Evolutionary conservation across 2,113 vertebrate genomes (phyloP).

Genomic region (Acanthochromis polyacanthus): DNA sequence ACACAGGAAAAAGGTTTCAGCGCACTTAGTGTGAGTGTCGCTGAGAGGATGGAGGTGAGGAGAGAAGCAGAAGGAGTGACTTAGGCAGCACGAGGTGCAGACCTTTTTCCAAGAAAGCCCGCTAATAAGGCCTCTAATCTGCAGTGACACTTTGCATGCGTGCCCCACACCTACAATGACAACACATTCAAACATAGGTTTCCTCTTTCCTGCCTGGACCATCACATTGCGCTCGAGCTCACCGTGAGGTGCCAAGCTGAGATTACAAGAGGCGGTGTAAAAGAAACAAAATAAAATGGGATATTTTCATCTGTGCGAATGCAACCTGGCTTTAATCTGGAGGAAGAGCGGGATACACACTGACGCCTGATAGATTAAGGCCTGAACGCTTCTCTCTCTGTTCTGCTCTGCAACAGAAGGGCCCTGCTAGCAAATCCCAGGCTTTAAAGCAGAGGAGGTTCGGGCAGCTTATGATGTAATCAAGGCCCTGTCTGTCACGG

Average conservation of each 20-base stretch:
- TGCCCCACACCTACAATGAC: neutral
- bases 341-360: slow-evolving; percentile 69
- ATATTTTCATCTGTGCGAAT: slow-evolving; percentile 63
- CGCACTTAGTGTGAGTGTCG: slow-evolving; percentile 41
- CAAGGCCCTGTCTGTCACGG: slow-evolving; percentile 75
- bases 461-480: slow-evolving; percentile 84
- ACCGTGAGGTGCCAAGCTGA: neutral
- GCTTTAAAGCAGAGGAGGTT: slow-evolving; percentile 80
- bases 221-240: neutral
- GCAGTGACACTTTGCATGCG: slow-evolving; percentile 40
- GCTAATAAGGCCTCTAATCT: slow-evolving; percentile 71
- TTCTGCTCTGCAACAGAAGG: slow-evolving; percentile 80
- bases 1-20: slow-evolving; percentile 35
- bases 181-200: neutral
- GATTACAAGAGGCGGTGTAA: neutral
- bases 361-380: slow-evolving; percentile 81
- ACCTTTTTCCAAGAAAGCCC: slow-evolving; percentile 61
- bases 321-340: slow-evolving; percentile 79
- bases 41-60: slow-evolving; percentile 8
- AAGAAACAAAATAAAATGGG: slow-evolving; percentile 28
- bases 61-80: slow-evolving; percentile 1
- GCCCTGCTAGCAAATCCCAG: slow-evolving; percentile 81
- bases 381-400: slow-evolving; percentile 58
- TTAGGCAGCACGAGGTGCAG: slow-evolving; percentile 23
- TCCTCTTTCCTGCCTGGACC: neutral